These are phyloP conservation scores for Coelopa pilipes DNA, from an alignment of 2,888 invertebrate species.

Conservation along the genomic window DNA sequence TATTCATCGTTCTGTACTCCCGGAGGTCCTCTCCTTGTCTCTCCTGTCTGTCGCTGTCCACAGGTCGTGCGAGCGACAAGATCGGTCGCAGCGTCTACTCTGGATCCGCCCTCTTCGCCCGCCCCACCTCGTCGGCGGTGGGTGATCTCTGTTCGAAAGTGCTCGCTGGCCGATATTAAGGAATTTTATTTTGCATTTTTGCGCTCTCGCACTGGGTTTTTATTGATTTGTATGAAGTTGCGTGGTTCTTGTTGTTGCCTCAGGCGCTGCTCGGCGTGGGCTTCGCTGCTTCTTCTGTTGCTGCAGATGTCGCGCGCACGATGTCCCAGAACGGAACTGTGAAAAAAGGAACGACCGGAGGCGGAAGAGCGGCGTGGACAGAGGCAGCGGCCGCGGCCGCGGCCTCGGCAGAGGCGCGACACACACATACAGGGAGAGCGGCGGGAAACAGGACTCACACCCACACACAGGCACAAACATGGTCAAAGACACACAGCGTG, in stretches of 20 bases:
- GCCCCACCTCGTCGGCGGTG: too few species aligned
- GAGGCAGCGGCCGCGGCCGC: slow-evolving; percentile 1
- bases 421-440: background rate
- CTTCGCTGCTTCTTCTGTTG: background rate
- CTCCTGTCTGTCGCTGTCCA: background rate
- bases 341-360: background rate
- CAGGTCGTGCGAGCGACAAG: background rate
- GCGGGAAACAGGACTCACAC: background rate
- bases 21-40: background rate
- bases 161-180: too few species aligned
- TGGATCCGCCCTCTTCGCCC: background rate
- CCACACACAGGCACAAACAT: background rate
- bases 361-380: background rate
- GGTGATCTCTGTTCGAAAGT: too few species aligned
- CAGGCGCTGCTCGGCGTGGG: slow-evolving; percentile 34
- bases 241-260: slow-evolving; percentile 37
- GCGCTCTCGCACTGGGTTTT: slow-evolving; percentile 49
- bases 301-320: slow-evolving; percentile 22
- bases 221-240: slow-evolving; percentile 58
- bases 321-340: slow-evolving; percentile 32
- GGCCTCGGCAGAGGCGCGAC: background rate
- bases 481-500: background rate
- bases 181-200: slow-evolving; percentile 28
- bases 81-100: background rate
- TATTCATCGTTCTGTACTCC: too few species aligned